Percentiles rank a stretch among this genome's conserved stretches.
These are phyloP conservation scores for Rhinopomastus cyanomelas DNA, from an alignment of 2,113 vertebrate genomes.

Conservation along the genomic window DNA sequence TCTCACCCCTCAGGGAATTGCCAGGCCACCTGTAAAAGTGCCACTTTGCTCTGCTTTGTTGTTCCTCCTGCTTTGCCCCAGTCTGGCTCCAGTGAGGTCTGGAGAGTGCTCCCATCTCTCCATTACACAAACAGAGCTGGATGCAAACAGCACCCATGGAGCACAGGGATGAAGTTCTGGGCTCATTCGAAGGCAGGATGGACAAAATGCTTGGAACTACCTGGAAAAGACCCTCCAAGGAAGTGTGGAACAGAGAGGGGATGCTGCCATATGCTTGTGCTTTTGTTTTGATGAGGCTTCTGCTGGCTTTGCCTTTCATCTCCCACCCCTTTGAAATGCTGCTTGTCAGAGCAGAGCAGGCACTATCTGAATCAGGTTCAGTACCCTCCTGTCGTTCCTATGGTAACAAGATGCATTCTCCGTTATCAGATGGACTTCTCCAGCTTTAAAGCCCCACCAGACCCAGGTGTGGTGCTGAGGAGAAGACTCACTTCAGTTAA, in stretches of 20 bases:
- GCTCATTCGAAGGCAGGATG: background rate
- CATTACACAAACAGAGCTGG: background rate
- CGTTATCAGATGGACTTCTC: too few relatives aligned
- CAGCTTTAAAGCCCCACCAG: too few relatives aligned
- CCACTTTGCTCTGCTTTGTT: background rate
- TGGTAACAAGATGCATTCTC: too few relatives aligned
- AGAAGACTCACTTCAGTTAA: too few relatives aligned
- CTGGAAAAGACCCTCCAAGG: background rate
- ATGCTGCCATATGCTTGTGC: too few relatives aligned
- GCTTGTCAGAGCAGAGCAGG: too few relatives aligned
- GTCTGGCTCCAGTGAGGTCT: background rate
- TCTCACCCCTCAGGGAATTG: background rate
- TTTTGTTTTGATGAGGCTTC: too few relatives aligned
- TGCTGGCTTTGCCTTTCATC: too few relatives aligned
- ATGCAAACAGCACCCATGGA: background rate
- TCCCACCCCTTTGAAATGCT: too few relatives aligned
- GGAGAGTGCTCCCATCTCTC: background rate
- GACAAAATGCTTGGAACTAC: background rate
- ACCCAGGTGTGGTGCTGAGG: too few relatives aligned
- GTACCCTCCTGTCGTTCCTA: too few relatives aligned
- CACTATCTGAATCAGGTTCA: too few relatives aligned
- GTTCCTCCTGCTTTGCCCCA: rapidly evolving
- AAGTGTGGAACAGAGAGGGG: rapidly evolving
- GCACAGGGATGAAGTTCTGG: background rate
- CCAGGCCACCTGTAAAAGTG: background rate